Base-by-base conservation (phyloP, 1,140 invertebrate genomes). In the Brachionus rotundiformis region DNA sequence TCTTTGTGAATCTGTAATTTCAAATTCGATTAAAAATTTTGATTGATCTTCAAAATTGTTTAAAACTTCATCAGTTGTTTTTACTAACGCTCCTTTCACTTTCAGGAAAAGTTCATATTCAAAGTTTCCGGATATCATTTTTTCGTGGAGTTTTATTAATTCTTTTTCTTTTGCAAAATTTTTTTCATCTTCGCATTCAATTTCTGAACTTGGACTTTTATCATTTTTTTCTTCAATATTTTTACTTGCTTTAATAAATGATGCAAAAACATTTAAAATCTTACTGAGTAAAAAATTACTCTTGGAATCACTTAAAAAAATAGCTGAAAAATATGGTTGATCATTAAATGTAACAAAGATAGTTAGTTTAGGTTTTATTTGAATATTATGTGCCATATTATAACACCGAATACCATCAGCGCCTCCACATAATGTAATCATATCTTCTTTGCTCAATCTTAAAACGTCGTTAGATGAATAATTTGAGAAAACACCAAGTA, bases 361-460 rank as follows among this genome's bases (percentile, higher is more conserved):
- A 16, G 76, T 79, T 0, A 79, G 25, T 11, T 63, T 79, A n/a
- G 76, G 76, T n/a, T 79, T 79, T 33, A 79, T 54, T 39, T 79
- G 76, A 33, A 79, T 61, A 27, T 79, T 79, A 25, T 79, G 76
- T 0, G 76, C 76, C 47, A 63, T 63, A 16, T 79, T 79, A 16
- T 59, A 79, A 19, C 76, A 79, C 0, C 76, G 27, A 1, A 79
- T 79, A 23, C 76, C 76, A 25, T 79, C 76, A 11, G 47, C 33
- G 10, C 16, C 25, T 31, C 76, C 76, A 36, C 76, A 79, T 23
- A 79, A 33, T 25, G 16, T 54, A 0, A 79, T 41, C 76, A 79
- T 59, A 19, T 79, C 76, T n/a, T 79, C 76, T 54, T 79, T 79
- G 25, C n/a, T 79, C 23, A 79, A 19, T 0, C 76, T 11, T 8